Evolutionary conservation across 2,113 vertebrate genomes (phyloP).

Genomic region (Anarrhichthys ocellatus): DNA sequence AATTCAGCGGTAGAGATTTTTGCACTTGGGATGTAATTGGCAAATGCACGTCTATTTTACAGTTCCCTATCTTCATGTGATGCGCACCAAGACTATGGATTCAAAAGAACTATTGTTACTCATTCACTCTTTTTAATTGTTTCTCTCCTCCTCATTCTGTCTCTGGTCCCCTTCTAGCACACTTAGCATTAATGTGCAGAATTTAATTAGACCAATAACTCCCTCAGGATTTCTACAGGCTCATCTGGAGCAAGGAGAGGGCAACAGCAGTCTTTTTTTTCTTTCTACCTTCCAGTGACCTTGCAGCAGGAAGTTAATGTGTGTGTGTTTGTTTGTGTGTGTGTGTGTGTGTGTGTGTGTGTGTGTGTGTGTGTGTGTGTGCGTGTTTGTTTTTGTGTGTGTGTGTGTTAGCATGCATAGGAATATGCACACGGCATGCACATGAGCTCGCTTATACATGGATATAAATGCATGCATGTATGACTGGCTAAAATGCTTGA

Average conservation of each 20-base stretch:
- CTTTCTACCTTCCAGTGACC: conserved; percentile 61
- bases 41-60: background rate
- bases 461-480: conserved; percentile 1
- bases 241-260: conserved; percentile 75
- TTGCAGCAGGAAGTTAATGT: conserved; percentile 58
- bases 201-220: conserved; percentile 80
- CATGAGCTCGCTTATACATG: background rate
- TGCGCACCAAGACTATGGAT: background rate
- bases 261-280: conserved; percentile 27
- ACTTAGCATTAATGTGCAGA: conserved; percentile 58
- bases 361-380: background rate
- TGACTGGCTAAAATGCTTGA: background rate
- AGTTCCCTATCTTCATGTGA: background rate
- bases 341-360: background rate
- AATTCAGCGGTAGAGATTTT: background rate
- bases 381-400: background rate
- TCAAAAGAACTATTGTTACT: background rate
- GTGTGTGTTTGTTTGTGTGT: background rate
- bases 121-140: background rate
- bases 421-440: conserved; percentile 10
- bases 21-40: background rate
- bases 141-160: conserved; percentile 4
- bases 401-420: background rate
- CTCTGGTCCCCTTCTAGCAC: conserved; percentile 37
- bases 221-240: conserved; percentile 70